These are phyloP conservation scores for Sapajus apella DNA, from an alignment of 2,113 vertebrate genomes.

Conservation along the genomic window DNA sequence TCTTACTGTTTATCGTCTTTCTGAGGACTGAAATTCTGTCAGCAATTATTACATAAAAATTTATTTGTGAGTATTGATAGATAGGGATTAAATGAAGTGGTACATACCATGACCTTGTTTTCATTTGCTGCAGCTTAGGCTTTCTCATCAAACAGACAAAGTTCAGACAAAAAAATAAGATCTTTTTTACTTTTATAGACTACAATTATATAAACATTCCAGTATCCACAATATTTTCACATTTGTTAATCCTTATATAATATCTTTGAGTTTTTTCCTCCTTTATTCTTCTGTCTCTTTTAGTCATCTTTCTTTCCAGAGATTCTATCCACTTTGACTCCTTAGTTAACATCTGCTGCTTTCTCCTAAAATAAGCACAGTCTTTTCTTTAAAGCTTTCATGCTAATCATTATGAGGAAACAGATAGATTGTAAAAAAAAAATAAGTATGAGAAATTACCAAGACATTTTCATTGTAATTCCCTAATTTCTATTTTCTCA, in stretches of 20 bases:
- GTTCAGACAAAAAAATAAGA: neutral
- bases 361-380: constrained; percentile 48
- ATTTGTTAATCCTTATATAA: constrained; percentile 13
- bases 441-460: neutral
- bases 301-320: constrained; percentile 6
- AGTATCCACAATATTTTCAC: neutral
- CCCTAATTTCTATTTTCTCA: constrained; percentile 24
- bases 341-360: neutral
- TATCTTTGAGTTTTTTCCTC: neutral
- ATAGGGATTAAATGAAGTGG: neutral
- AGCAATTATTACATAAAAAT: neutral
- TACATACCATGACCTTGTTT: neutral
- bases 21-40: neutral
- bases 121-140: constrained; percentile 1
- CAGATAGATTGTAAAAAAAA: constrained; percentile 2
- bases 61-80: neutral
- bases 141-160: constrained; percentile 10
- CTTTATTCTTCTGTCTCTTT: neutral
- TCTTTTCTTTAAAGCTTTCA: neutral
- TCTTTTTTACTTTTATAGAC: neutral
- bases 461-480: neutral
- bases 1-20: constrained; percentile 31
- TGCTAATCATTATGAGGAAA: constrained; percentile 2
- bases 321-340: neutral
- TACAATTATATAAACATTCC: constrained; percentile 39